phyloP scores from a whole-genome alignment of 37 sponge, comb jelly and placozoan species.

The Beroe forskalii region DNA sequence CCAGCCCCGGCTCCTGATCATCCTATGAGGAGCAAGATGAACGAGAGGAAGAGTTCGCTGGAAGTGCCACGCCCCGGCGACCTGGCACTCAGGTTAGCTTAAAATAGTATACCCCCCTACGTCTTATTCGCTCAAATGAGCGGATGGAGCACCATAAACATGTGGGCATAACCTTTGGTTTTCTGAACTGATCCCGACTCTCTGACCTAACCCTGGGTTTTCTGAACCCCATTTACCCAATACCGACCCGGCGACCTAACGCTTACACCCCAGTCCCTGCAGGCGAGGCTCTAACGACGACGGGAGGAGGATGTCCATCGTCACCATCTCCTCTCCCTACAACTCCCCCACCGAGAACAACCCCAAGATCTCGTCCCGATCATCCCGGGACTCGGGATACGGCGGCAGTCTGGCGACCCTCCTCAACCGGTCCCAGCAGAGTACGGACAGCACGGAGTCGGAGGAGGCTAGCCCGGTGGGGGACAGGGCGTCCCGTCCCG shows the following conservation, averaged over 20 bases:
- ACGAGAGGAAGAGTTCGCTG: slow-evolving; percentile 23
- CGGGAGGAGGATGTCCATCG: slow-evolving; percentile 18
- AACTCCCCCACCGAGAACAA: slow-evolving; percentile 25
- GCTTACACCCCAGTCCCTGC: neutral
- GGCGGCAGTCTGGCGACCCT: neutral
- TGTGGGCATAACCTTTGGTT: too few relatives aligned
- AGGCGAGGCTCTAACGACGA: slow-evolving; percentile 12
- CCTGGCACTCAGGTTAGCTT: neutral
- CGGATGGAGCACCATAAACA: too few relatives aligned
- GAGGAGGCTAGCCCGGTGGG: neutral
- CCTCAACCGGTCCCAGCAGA: slow-evolving; percentile 14
- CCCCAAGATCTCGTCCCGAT: neutral
- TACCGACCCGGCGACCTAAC: too few relatives aligned
- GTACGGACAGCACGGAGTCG: neutral
- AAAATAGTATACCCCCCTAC: too few relatives aligned
- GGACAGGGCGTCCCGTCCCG: neutral
- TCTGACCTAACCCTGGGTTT: too few relatives aligned
- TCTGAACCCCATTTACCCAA: too few relatives aligned
- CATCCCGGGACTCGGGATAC: slow-evolving; percentile 37
- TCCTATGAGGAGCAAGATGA: neutral
- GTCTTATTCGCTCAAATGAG: too few relatives aligned
- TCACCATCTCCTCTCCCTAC: slow-evolving; percentile 46
- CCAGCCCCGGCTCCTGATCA: slow-evolving; percentile 42
- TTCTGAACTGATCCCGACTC: too few relatives aligned
- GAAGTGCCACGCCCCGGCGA: slow-evolving; percentile 1